phyloP scores from a whole-genome alignment of 2,797 vertebrate species.

The Xiphorhynchus erythropygius region DNA sequence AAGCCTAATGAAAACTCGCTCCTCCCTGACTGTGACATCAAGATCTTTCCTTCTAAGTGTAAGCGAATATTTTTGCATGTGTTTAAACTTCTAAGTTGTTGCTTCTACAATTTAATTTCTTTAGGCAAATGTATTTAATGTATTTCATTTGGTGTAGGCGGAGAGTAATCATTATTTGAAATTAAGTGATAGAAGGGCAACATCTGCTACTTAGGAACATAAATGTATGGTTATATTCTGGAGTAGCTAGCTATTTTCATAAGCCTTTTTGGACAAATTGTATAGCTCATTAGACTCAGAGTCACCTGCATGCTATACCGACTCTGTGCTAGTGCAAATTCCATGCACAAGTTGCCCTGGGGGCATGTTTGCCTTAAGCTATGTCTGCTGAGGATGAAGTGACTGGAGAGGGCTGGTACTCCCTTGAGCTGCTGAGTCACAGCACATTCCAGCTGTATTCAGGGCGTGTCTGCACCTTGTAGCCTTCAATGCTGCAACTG shows the following conservation, averaged over 20 bases:
- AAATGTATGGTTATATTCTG: conserved; percentile 56
- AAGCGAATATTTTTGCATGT: neutral
- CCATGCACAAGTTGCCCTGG: accelerated
- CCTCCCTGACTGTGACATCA: neutral
- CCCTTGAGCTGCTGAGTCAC: neutral
- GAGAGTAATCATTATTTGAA: conserved; percentile 56
- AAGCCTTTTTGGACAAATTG: conserved; percentile 57
- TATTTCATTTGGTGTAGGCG: conserved; percentile 38
- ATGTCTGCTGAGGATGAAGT: neutral
- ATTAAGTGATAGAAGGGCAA: conserved; percentile 13
- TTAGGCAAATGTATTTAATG: conserved; percentile 23
- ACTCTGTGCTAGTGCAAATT: neutral
- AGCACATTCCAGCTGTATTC: neutral
- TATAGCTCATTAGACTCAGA: conserved; percentile 23
- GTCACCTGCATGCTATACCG: neutral
- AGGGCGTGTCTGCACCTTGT: accelerated
- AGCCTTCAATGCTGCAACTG: neutral
- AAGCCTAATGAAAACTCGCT: neutral
- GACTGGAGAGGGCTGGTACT: neutral
- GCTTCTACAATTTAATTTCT: conserved; percentile 12
- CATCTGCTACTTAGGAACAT: conserved; percentile 69
- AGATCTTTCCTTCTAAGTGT: neutral
- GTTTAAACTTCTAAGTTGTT: conserved; percentile 8
- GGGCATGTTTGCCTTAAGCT: neutral
- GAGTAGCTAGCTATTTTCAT: conserved; percentile 51